Conservation (phyloP, 1,140 invertebrate genomes). For the Maconellicoccus hirsutus region DNA sequence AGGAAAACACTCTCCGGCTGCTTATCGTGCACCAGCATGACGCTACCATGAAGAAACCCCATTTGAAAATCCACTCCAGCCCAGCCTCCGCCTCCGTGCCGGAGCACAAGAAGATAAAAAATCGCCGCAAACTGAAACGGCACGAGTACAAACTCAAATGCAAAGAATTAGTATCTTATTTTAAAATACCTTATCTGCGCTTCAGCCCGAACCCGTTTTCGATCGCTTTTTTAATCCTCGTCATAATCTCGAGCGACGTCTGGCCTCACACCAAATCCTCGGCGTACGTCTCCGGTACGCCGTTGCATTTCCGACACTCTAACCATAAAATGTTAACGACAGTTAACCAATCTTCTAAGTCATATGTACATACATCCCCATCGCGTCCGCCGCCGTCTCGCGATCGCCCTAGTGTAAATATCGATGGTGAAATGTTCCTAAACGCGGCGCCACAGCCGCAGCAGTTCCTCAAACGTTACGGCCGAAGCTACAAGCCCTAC, state of each 20-base stretch:
- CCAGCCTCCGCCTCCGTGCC: too few species aligned
- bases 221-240: background rate
- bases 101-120: background rate
- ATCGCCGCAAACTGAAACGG: background rate
- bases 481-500: too few species aligned
- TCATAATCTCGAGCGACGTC: constrained; percentile 6
- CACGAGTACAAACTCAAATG: background rate
- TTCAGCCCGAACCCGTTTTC: background rate
- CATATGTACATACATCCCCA: background rate
- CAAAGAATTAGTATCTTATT: background rate
- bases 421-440: constrained; percentile 11
- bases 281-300: background rate
- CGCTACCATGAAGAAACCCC: too few species aligned
- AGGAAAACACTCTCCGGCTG: too few species aligned
- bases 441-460: too few species aligned
- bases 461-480: too few species aligned
- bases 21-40: too few species aligned
- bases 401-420: constrained; percentile 12
- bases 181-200: constrained; percentile 9
- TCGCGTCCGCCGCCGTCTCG: too few species aligned
- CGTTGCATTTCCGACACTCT: background rate
- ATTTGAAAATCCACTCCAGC: too few species aligned
- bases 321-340: constrained; percentile 11
- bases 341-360: background rate
- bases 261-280: background rate